Percentiles rank a stretch among this genome's conserved stretches.
These are phyloP conservation scores for Macaria liturata DNA, from an alignment of 2,888 invertebrate species.

Conservation along the genomic window DNA sequence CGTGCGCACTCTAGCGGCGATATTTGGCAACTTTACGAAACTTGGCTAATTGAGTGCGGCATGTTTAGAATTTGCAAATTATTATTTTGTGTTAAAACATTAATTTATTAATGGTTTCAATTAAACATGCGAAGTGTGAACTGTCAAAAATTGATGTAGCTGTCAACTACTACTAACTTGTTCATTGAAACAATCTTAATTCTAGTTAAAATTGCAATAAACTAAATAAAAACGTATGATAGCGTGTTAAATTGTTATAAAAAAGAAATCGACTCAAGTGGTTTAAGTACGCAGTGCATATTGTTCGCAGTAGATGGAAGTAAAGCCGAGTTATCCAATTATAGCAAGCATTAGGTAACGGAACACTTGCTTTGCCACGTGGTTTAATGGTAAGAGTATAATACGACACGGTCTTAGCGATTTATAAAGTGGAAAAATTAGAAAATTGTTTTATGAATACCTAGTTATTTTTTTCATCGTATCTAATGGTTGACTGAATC, in stretches of 20 bases:
- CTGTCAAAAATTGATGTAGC: too few relatives aligned
- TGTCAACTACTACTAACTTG: too few relatives aligned
- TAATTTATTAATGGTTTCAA: too few relatives aligned
- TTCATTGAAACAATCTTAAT: too few relatives aligned
- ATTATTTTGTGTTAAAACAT: too few relatives aligned
- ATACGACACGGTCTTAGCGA: background rate
- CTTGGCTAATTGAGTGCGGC: background rate
- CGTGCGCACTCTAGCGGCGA: background rate
- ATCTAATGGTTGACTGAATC: too few relatives aligned
- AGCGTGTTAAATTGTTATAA: slow-evolving; percentile 21
- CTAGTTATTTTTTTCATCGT: too few relatives aligned
- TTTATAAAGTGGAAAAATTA: too few relatives aligned
- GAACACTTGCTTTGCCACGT: slow-evolving; percentile 26
- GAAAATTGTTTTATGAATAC: too few relatives aligned
- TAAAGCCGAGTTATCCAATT: slow-evolving; percentile 36
- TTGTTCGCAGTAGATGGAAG: slow-evolving; percentile 15
- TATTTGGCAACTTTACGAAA: slow-evolving; percentile 3
- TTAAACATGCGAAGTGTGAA: too few relatives aligned
- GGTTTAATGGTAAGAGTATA: slow-evolving; percentile 3
- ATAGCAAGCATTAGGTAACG: slow-evolving; percentile 30
- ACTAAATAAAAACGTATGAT: slow-evolving; percentile 12
- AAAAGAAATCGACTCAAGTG: slow-evolving; percentile 16
- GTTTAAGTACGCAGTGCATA: slow-evolving; percentile 10
- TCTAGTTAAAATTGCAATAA: slow-evolving; percentile 1
- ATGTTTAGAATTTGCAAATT: background rate